Conservation (phyloP, 2,888 invertebrate species). For the Eurois occulta region DNA sequence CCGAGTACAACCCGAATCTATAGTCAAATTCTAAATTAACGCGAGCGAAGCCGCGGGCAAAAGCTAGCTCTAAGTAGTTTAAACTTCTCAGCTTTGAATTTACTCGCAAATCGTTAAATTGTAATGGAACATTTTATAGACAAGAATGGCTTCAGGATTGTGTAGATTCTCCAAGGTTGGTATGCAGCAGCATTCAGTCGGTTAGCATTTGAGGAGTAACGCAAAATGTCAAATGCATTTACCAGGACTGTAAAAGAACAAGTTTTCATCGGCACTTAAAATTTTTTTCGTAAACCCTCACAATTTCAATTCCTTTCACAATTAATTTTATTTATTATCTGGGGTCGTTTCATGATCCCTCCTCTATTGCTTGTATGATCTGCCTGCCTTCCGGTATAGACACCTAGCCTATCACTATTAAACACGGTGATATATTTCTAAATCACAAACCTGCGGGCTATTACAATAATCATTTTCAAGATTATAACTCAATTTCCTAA, state of each 20-base stretch:
- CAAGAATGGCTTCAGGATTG: not conserved
- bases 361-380: not conserved
- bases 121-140: not conserved
- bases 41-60: no score
- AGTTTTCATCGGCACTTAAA: not conserved
- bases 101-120: slow-evolving; percentile 5
- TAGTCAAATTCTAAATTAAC: no score
- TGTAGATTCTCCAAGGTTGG: not conserved
- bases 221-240: not conserved
- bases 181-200: not conserved
- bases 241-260: not conserved
- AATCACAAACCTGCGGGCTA: not conserved
- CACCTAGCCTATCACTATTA: not conserved
- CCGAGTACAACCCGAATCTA: no score
- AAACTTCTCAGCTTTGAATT: slow-evolving; percentile 9
- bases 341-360: not conserved
- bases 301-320: not conserved
- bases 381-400: not conserved
- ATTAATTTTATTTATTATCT: not conserved
- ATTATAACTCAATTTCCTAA: slow-evolving; percentile 1
- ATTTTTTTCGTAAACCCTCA: no score
- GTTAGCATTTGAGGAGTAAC: not conserved
- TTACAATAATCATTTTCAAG: not conserved
- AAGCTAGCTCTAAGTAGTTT: slow-evolving; percentile 45
- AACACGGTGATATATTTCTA: not conserved